phyloP scores from a whole-genome alignment of 2,888 invertebrate species.

The Lottia scabra region DNA sequence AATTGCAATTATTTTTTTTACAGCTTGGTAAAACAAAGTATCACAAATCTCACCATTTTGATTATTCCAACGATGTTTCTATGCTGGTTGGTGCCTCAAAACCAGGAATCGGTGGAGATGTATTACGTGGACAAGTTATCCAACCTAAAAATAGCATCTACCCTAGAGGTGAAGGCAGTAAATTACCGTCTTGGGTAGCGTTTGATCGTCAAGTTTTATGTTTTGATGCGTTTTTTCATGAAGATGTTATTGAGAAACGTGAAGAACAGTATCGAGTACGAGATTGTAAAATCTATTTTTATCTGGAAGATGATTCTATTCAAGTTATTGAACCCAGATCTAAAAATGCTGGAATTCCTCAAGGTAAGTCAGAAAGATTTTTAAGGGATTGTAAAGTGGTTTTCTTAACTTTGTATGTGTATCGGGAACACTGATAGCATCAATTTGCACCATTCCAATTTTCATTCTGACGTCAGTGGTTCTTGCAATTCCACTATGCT shows the following conservation, averaged over 20 bases:
- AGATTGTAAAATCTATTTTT: slow-evolving; percentile 86
- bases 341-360: slow-evolving; percentile 86
- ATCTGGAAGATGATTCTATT: slow-evolving; percentile 91
- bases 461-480: no score
- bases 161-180: slow-evolving; percentile 80
- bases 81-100: slow-evolving; percentile 75
- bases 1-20: slow-evolving; percentile 38
- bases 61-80: slow-evolving; percentile 70
- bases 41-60: slow-evolving; percentile 76
- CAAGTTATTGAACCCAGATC: slow-evolving; percentile 86
- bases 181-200: slow-evolving; percentile 86
- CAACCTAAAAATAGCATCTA: slow-evolving; percentile 79
- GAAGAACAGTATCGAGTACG: slow-evolving; percentile 79
- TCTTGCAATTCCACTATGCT: no score
- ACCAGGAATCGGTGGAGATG: slow-evolving; percentile 75
- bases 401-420: no score
- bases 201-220: slow-evolving; percentile 86
- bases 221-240: slow-evolving; percentile 84
- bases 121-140: slow-evolving; percentile 71
- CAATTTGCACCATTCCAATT: no score
- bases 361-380: slow-evolving; percentile 75
- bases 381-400: no score
- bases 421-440: no score
- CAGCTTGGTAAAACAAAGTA: slow-evolving; percentile 78
- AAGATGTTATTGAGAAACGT: slow-evolving; percentile 82